phyloP scores from a whole-genome alignment of 2,888 invertebrate genomes.

The Rhogogaster chlorosoma region DNA sequence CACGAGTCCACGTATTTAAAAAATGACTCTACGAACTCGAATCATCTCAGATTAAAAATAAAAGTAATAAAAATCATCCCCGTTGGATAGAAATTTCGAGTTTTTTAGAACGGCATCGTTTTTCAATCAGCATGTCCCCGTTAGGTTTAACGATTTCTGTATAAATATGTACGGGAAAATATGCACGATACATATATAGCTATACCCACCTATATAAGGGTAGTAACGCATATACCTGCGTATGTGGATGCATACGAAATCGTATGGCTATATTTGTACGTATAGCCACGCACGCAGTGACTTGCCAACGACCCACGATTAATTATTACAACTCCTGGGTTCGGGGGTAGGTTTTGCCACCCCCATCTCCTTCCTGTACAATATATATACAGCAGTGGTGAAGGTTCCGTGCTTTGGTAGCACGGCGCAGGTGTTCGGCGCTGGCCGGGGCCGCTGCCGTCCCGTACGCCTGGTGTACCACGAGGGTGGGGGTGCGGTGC shows the following conservation, averaged over 20 bases:
- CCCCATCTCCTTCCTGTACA: constrained; percentile 1
- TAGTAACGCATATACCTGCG: neutral
- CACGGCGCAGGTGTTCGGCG: constrained; percentile 62
- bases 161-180: neutral
- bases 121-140: neutral
- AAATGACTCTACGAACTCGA: neutral
- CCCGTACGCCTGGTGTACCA: constrained; percentile 64
- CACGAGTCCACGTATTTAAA: neutral
- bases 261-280: neutral
- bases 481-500: constrained; percentile 71
- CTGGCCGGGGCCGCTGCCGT: constrained; percentile 69
- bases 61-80: neutral
- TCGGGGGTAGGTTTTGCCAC: constrained; percentile 37
- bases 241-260: neutral
- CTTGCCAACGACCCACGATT: constrained; percentile 47
- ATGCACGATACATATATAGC: neutral
- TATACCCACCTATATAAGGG: neutral
- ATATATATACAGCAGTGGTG: constrained; percentile 16
- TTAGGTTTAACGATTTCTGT: neutral
- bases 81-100: neutral
- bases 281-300: constrained; percentile 16
- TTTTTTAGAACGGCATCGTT: neutral
- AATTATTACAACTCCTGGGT: constrained; percentile 51
- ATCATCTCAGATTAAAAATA: neutral
- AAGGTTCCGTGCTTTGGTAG: constrained; percentile 48